phyloP scores from a whole-genome alignment of 2,888 invertebrate genomes.

The Trachelus tabidus region DNA sequence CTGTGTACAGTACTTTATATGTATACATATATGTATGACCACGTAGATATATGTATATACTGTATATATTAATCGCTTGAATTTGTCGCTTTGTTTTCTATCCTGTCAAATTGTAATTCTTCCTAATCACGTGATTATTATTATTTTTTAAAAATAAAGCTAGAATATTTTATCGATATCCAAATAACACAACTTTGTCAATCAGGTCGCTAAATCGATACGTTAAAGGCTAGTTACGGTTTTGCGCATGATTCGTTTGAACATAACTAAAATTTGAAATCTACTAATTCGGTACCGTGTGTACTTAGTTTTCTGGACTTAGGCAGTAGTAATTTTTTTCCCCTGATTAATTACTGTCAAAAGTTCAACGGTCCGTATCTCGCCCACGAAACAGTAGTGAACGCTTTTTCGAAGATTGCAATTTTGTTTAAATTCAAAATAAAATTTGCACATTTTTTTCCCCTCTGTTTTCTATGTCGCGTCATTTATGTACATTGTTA shows the following conservation, averaged over 20 bases:
- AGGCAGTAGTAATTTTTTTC: background rate
- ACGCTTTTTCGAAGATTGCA: background rate
- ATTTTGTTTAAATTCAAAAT: background rate
- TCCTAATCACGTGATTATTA: background rate
- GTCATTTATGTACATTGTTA: background rate
- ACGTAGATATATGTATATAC: background rate
- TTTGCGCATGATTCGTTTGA: background rate
- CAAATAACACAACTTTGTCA: background rate
- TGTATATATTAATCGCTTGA: background rate
- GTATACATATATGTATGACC: background rate
- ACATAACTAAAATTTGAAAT: background rate
- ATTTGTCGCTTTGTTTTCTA: background rate
- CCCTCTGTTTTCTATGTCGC: background rate
- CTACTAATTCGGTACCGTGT: background rate
- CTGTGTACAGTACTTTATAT: background rate
- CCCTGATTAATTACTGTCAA: background rate
- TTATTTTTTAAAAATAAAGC: background rate
- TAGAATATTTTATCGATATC: background rate
- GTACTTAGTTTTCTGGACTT: background rate
- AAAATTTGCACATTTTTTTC: background rate
- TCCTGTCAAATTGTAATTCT: background rate
- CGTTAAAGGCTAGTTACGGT: background rate
- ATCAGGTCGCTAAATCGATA: background rate
- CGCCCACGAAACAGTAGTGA: background rate
- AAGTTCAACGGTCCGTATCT: background rate